These are phyloP conservation scores for Lampris incognitus DNA, from an alignment of 2,113 vertebrate species.

Conservation along the genomic window DNA sequence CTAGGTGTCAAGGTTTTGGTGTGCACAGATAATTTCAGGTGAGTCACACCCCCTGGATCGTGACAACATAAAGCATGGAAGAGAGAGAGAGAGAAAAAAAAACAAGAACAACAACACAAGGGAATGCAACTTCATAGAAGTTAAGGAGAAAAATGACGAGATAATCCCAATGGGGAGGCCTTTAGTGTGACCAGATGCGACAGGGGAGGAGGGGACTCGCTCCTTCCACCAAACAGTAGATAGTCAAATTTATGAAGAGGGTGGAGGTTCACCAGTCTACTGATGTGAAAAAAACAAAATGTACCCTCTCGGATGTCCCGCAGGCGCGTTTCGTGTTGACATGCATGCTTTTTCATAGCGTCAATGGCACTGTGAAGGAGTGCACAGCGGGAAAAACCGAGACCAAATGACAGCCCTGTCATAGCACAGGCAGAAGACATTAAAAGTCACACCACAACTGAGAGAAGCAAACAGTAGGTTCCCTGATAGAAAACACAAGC, in stretches of 20 bases:
- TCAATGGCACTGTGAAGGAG: conserved; percentile 5
- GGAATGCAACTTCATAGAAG: conserved; percentile 88
- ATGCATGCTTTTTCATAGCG: background rate
- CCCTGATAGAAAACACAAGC: conserved; percentile 75
- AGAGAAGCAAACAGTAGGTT: conserved; percentile 67
- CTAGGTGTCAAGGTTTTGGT: background rate
- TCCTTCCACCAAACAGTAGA: conserved; percentile 8
- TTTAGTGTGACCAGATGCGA: conserved; percentile 72
- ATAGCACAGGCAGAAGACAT: conserved; percentile 33
- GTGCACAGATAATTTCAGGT: conserved; percentile 25
- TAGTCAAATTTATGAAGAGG: conserved; percentile 14
- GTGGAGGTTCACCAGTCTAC: conserved; percentile 13
- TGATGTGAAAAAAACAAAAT: conserved; percentile 24
- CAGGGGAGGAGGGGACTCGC: conserved; percentile 66
- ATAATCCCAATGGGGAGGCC: conserved; percentile 81
- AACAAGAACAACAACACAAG: conserved; percentile 59
- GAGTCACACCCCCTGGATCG: conserved; percentile 55
- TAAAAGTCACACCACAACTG: conserved; percentile 40
- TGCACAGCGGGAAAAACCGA: background rate
- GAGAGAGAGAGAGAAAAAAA: conserved; percentile 53
- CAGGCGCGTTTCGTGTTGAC: background rate
- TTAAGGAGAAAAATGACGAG: conserved; percentile 82
- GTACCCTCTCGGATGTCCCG: background rate
- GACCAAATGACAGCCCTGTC: conserved; percentile 33
- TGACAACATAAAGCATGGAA: conserved; percentile 75